Percentiles rank a stretch among this genome's conserved stretches.
Conservation (phyloP, 2,797 vertebrate species). For the Spea hammondii region DNA sequence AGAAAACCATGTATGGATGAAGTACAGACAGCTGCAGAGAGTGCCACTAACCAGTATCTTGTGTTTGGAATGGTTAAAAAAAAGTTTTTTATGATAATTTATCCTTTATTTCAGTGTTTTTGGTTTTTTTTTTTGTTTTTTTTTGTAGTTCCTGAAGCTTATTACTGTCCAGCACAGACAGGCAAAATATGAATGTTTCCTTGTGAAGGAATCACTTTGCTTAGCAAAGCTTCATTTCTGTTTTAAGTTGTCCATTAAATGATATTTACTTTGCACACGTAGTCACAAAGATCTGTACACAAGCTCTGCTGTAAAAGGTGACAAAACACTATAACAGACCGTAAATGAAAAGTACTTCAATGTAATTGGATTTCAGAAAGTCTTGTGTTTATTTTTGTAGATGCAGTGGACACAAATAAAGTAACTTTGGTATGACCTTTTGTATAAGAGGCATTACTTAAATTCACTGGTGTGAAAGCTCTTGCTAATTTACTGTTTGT, state of each 20-base stretch:
- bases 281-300: conserved; percentile 29
- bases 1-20: neutral
- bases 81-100: neutral
- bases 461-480: too few species aligned
- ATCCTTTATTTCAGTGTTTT: neutral
- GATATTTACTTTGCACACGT: conserved; percentile 20
- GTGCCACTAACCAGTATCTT: conserved; percentile 7
- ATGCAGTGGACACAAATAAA: conserved; percentile 21
- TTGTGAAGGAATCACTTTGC: conserved; percentile 44
- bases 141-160: conserved; percentile 6
- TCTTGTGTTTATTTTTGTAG: conserved; percentile 6
- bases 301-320: conserved; percentile 28
- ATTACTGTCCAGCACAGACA: neutral
- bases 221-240: conserved; percentile 31
- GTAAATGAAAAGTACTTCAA: conserved; percentile 17
- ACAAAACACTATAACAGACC: conserved; percentile 29
- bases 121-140: too few species aligned
- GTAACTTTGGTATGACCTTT: conserved; percentile 16
- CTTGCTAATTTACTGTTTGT: too few species aligned
- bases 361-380: conserved; percentile 22
- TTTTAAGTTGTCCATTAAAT: conserved; percentile 11
- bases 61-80: neutral
- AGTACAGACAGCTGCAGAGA: neutral
- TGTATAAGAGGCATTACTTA: neutral
- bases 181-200: conserved; percentile 5